These are phyloP conservation scores for Dendrophyllia cribrosa DNA, from an alignment of 64 coral and sea anemone species.

Conservation along the genomic window DNA sequence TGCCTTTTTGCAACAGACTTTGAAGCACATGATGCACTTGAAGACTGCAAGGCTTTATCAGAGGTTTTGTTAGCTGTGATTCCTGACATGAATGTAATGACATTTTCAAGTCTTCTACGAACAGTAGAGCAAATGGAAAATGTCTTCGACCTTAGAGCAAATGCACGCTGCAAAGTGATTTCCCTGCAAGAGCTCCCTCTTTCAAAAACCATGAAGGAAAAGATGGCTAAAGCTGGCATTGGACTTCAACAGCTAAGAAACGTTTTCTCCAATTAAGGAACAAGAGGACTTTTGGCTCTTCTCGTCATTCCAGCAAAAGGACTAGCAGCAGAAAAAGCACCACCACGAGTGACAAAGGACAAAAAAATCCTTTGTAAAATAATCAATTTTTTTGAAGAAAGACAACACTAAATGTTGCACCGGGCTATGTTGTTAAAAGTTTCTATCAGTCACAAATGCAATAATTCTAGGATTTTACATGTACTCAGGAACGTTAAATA, in stretches of 20 bases:
- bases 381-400: too few species aligned
- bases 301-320: background rate
- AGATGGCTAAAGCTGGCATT: background rate
- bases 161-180: background rate
- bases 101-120: background rate
- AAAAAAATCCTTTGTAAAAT: background rate
- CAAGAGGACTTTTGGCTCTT: background rate
- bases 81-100: background rate
- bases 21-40: background rate
- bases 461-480: too few species aligned
- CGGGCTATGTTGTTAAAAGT: too few species aligned
- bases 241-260: background rate
- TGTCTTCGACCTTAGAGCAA: background rate
- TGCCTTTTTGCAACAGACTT: background rate
- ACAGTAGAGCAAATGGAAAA: background rate
- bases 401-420: too few species aligned
- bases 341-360: background rate
- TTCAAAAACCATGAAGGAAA: background rate
- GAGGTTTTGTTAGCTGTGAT: background rate
- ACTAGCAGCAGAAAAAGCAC: background rate
- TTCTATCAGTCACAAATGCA: too few species aligned
- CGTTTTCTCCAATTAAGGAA: background rate
- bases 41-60: background rate
- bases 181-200: background rate
- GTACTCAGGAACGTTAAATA: too few species aligned